Base-by-base conservation (phyloP, 2,888 invertebrate genomes). In the Gasteruption jaculator region DNA sequence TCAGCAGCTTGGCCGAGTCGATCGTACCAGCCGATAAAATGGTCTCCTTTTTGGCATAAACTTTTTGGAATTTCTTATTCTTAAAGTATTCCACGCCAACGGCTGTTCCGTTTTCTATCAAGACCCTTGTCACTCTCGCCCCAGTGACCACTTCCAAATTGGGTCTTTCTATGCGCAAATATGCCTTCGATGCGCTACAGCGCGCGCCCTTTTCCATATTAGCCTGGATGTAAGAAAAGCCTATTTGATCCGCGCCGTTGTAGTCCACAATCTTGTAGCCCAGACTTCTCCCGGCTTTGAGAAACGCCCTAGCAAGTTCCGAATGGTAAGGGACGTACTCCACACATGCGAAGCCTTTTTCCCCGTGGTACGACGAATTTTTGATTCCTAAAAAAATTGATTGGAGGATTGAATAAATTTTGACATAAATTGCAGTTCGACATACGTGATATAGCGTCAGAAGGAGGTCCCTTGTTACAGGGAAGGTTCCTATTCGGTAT, bases 1-100 rank as follows among this genome's bases (percentile, higher is more conserved):
- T 80, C 12, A 83, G 56, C 8, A 91, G 63, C 65, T 91, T 88
- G 0, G 91, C 86, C 1, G 87, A 82, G 67, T 86, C 86, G 48
- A 91, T 81, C 0, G 88, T 80, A 1, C 91, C 87, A 2, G 84
- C 85, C 6, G 83, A 81, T 5, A 80, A 53, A 30, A 81, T 73
- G 0, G 80, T 76, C 63, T 81, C 81, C 50, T 76, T 79, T 1
- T 63, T 76, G 3, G 85, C 86, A 3, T 67, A 61, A 0, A 78
- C 73, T 5, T 58, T 59, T 39, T 69, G 77, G 55, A 71, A 74
- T 54, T 63, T 71, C 14, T 76, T 75, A 48, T 80, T 74, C 63
- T 85, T 84, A 1, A 75, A 56, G 33, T 63, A 71, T 38, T 69
- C 58, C 0, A 71, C 62, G 0, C 71, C 71, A 29, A 60, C 58